Conservation (phyloP, 30 jellyfish, hydroid and myxozoan genomes). For the Rhopilema esculentum region DNA sequence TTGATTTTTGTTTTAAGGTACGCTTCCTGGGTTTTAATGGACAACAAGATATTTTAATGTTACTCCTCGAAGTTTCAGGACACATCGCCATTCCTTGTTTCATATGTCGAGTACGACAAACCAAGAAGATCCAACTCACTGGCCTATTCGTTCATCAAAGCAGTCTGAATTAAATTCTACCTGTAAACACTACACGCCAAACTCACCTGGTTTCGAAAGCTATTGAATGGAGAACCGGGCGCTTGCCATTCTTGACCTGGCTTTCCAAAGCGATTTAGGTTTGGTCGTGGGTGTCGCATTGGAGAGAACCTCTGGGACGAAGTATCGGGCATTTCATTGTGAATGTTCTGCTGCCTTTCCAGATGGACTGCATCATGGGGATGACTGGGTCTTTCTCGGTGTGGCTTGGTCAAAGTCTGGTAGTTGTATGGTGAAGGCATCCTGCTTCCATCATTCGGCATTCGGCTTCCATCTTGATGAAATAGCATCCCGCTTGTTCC, state of each 20-base stretch:
- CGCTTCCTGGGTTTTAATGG: too few species aligned
- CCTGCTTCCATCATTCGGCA: neutral
- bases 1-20: too few species aligned
- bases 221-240: too few species aligned
- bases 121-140: too few species aligned
- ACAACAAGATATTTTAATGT: too few species aligned
- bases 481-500: constrained; percentile 15
- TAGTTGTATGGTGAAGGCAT: constrained; percentile 37
- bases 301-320: constrained; percentile 18
- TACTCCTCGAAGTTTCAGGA: too few species aligned
- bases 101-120: too few species aligned
- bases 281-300: constrained; percentile 21
- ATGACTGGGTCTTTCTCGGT: constrained; percentile 19
- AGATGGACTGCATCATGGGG: constrained; percentile 5
- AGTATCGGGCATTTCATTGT: neutral
- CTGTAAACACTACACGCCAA: too few species aligned
- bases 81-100: too few species aligned
- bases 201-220: too few species aligned
- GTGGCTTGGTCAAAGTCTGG: constrained; percentile 29
- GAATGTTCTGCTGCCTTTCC: constrained; percentile 18
- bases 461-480: constrained; percentile 2
- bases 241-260: constrained; percentile 52
- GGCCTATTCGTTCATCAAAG: too few species aligned
- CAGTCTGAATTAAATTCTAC: too few species aligned
- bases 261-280: constrained; percentile 22